A percentile compares a stretch with the other conserved stretches of the same genome.
Conservation (phyloP, 2,797 vertebrate species). For the Gobio occitaniae region DNA sequence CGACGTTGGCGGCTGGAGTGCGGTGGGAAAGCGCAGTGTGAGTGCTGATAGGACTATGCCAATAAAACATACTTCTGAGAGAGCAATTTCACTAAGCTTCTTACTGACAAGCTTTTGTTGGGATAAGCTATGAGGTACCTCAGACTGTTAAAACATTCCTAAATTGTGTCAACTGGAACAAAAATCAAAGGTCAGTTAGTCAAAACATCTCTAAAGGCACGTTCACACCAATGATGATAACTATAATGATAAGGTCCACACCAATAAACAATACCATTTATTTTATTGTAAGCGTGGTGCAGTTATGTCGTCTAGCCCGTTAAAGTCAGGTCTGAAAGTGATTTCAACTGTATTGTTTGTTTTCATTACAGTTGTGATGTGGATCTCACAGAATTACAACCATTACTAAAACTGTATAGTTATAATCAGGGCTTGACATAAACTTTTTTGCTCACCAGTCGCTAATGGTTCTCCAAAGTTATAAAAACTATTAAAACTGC, state of each 20-base stretch:
- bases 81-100: slow-evolving; percentile 10
- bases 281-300: background rate
- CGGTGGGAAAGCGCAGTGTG: slow-evolving; percentile 49
- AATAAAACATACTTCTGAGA: slow-evolving; percentile 73
- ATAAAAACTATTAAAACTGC: no score
- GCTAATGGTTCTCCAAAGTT: no score
- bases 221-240: slow-evolving; percentile 2
- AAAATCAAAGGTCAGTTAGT: background rate
- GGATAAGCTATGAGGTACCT: slow-evolving; percentile 26
- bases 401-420: background rate
- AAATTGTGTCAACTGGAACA: slow-evolving; percentile 34
- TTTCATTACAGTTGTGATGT: background rate
- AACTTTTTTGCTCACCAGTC: no score
- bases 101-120: slow-evolving; percentile 35
- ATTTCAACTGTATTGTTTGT: background rate
- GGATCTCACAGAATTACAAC: background rate
- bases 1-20: slow-evolving; percentile 52
- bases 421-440: no score
- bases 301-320: background rate
- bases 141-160: slow-evolving; percentile 40
- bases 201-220: slow-evolving; percentile 12
- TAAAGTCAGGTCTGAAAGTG: background rate
- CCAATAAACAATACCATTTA: background rate
- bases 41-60: slow-evolving; percentile 59
- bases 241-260: background rate